A percentile compares a stretch with the other conserved stretches of the same genome.
Evolutionary conservation across 2,888 invertebrate species (phyloP).

Genomic region (Napeogenes sylphis): DNA sequence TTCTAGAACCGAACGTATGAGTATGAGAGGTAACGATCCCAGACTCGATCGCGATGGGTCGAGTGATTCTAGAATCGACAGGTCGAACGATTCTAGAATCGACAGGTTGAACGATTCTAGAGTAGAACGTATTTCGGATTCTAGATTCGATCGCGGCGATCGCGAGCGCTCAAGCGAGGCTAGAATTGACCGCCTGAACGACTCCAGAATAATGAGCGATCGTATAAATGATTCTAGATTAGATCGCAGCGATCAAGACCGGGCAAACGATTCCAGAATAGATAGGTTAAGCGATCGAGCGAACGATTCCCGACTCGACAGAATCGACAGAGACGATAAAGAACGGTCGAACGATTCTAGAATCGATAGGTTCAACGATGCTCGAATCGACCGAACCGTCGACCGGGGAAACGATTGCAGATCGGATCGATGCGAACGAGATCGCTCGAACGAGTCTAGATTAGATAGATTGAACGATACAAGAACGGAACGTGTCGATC

Average conservation of each 20-base stretch:
- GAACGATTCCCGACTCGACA: conserved; percentile 34
- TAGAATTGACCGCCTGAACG: conserved; percentile 15
- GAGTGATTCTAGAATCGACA: conserved; percentile 37
- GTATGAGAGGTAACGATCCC: conserved; percentile 35
- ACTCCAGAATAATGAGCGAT: conserved; percentile 23
- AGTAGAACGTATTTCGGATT: conserved; percentile 29
- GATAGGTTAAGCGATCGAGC: conserved; percentile 37
- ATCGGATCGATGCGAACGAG: conserved; percentile 30
- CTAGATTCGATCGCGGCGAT: conserved; percentile 31
- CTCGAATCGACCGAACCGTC: conserved; percentile 24
- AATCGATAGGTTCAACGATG: conserved; percentile 27
- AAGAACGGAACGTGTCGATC: conserved; percentile 44
- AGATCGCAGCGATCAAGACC: conserved; percentile 28
- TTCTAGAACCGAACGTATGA: conserved; percentile 34
- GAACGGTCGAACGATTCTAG: conserved; percentile 35
- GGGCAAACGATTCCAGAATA: conserved; percentile 32
- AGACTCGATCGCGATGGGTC: conserved; percentile 28
- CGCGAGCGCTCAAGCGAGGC: conserved; percentile 43
- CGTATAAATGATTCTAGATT: conserved; percentile 36
- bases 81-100: conserved; percentile 37
- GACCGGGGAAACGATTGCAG: conserved; percentile 34
- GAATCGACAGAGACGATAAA: conserved; percentile 29
- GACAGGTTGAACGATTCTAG: conserved; percentile 31
- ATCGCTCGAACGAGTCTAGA: conserved; percentile 33
- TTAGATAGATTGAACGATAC: conserved; percentile 27